phyloP scores from a whole-genome alignment of 2,113 vertebrate genomes.

The Nyctibius bracteatus region DNA sequence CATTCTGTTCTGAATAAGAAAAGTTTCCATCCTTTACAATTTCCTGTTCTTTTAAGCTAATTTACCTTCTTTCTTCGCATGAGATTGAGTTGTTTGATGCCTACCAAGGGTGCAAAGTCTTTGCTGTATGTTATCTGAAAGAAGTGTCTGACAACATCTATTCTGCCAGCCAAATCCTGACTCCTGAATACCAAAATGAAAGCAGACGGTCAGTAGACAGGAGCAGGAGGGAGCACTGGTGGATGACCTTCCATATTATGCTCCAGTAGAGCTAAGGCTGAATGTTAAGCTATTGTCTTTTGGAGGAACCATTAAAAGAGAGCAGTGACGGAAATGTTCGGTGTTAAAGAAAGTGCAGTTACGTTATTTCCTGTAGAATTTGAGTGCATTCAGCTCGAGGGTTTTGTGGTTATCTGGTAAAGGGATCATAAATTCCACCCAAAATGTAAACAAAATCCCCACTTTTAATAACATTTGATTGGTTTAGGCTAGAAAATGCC shows the following conservation, averaged over 20 bases:
- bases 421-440: background rate
- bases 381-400: background rate
- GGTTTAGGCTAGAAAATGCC: background rate
- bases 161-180: background rate
- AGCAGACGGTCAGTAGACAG: background rate
- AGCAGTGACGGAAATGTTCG: background rate
- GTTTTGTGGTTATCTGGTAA: background rate
- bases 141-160: background rate
- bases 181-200: background rate
- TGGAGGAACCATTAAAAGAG: background rate
- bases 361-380: background rate
- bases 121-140: background rate
- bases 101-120: background rate
- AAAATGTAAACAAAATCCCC: background rate
- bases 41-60: background rate
- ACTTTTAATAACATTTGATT: background rate
- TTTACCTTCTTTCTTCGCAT: background rate
- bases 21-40: background rate
- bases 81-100: background rate
- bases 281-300: background rate
- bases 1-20: background rate
- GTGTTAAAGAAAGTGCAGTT: background rate
- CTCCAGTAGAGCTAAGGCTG: background rate
- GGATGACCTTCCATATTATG: background rate
- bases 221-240: background rate